These are phyloP conservation scores for Rhinatrema bivittatum DNA, from an alignment of 2,797 vertebrate species.

Conservation along the genomic window DNA sequence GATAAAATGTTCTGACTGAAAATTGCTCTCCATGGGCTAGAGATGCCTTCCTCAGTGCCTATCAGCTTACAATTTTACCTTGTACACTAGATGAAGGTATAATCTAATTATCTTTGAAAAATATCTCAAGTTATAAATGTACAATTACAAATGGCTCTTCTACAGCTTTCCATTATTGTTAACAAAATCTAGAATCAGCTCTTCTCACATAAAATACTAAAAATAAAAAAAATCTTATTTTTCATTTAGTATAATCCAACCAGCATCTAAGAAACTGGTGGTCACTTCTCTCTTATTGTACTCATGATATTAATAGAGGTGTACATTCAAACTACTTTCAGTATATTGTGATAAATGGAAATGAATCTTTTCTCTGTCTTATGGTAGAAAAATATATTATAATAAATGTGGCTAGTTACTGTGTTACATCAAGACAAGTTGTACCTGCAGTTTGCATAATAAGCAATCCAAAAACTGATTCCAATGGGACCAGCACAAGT, in stretches of 20 bases:
- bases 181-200: no score
- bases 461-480: slow-evolving; percentile 40
- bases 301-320: slow-evolving; percentile 8
- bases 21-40: no score
- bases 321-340: slow-evolving; percentile 5
- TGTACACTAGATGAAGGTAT: no score
- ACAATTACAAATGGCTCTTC: no score
- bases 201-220: no score
- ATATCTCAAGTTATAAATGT: no score
- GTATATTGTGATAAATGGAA: slow-evolving; percentile 11
- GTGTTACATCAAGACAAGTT: slow-evolving; percentile 17
- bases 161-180: no score
- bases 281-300: not conserved
- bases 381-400: slow-evolving; percentile 17
- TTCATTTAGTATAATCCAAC: slow-evolving; percentile 5
- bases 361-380: slow-evolving; percentile 10
- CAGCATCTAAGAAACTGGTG: not conserved
- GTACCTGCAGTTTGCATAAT: slow-evolving; percentile 25
- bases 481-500: slow-evolving; percentile 21
- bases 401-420: slow-evolving; percentile 9
- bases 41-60: no score
- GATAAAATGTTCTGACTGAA: no score
- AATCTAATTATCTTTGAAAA: no score
- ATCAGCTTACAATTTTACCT: no score
- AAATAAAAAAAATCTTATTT: no score